Percentiles rank a stretch among this genome's conserved stretches.
phyloP scores from a whole-genome alignment of 2,888 invertebrate species.

The Drosophila leonis region DNA sequence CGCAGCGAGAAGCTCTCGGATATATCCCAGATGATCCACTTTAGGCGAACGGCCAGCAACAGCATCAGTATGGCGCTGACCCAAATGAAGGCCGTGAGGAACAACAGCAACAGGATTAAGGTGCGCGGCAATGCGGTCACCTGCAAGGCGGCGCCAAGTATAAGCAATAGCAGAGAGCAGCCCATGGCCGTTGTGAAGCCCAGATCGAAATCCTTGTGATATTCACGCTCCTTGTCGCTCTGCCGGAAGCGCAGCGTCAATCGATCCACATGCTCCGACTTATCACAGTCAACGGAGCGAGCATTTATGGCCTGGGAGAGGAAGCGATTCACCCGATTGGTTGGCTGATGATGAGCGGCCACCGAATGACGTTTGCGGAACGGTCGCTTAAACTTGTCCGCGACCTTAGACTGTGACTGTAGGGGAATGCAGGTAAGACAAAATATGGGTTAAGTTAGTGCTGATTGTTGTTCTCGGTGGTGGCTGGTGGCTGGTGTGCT shows the following conservation, averaged over 20 bases:
- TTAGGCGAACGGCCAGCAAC: slow-evolving; percentile 92
- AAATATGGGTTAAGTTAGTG: slow-evolving; percentile 41
- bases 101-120: slow-evolving; percentile 92
- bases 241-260: slow-evolving; percentile 95
- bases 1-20: slow-evolving; percentile 93
- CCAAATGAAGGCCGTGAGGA: slow-evolving; percentile 96
- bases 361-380: slow-evolving; percentile 93
- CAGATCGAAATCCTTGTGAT: slow-evolving; percentile 93
- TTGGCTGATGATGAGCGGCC: slow-evolving; percentile 94
- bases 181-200: slow-evolving; percentile 94
- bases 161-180: slow-evolving; percentile 91
- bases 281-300: slow-evolving; percentile 95
- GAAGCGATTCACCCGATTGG: slow-evolving; percentile 96
- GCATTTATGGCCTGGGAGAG: slow-evolving; percentile 96
- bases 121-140: slow-evolving; percentile 92
- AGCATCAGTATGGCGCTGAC: slow-evolving; percentile 94
- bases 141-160: slow-evolving; percentile 92
- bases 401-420: slow-evolving; percentile 89
- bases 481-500: slow-evolving; percentile 18
- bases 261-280: slow-evolving; percentile 94
- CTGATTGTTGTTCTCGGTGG: slow-evolving; percentile 19
- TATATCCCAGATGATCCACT: slow-evolving; percentile 94
- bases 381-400: slow-evolving; percentile 94
- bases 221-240: slow-evolving; percentile 94
- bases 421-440: slow-evolving; percentile 27